Percentiles rank a stretch among this genome's conserved stretches.
These are phyloP conservation scores for Plebejus melissa DNA, from an alignment of 2,888 invertebrate genomes.

Conservation along the genomic window DNA sequence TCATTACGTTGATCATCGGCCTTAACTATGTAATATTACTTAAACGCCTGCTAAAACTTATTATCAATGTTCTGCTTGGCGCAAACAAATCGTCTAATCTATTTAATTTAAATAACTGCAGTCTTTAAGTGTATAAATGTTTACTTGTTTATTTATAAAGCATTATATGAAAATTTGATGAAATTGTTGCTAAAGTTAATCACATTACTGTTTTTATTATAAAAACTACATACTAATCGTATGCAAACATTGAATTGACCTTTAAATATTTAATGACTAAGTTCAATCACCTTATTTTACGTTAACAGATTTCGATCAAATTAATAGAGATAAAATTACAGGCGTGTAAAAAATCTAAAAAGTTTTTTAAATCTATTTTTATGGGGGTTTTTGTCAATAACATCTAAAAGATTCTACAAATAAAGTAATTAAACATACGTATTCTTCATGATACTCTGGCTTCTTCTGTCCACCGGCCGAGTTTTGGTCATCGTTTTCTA, in stretches of 20 bases:
- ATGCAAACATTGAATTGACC: too few relatives aligned
- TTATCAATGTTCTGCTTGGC: not conserved
- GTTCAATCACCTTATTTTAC: not conserved
- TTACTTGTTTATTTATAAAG: too few relatives aligned
- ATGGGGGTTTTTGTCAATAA: not conserved
- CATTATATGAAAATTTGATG: too few relatives aligned
- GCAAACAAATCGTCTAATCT: not conserved
- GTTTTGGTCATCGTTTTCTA: constrained; percentile 24
- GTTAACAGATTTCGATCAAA: not conserved
- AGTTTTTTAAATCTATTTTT: not conserved
- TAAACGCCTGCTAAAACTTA: not conserved
- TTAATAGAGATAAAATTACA: not conserved
- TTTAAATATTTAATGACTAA: not conserved
- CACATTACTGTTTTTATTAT: too few relatives aligned
- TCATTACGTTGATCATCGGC: not conserved
- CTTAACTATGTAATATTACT: not conserved
- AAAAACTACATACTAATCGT: too few relatives aligned
- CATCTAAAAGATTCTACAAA: not conserved
- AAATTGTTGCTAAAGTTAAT: too few relatives aligned
- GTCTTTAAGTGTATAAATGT: too few relatives aligned
- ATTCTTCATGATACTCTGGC: constrained; percentile 35
- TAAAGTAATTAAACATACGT: constrained; percentile 32
- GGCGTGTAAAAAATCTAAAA: not conserved
- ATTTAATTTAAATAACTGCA: too few relatives aligned
- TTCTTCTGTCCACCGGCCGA: constrained; percentile 31